Conservation (phyloP, 1,140 invertebrate species). For the Lamellibrachia luymesi region DNA sequence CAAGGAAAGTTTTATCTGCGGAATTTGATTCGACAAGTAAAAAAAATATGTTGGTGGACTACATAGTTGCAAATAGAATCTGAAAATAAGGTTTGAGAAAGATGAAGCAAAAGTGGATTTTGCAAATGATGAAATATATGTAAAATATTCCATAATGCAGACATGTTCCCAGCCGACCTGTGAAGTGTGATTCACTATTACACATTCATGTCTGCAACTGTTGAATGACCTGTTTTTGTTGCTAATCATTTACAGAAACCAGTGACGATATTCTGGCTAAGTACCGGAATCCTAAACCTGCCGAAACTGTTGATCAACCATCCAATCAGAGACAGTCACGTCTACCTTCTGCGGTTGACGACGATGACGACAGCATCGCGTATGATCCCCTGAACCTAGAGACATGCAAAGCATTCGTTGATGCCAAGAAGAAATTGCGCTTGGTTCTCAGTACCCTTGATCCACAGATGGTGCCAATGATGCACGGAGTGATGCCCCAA, state of each 20-base stretch:
- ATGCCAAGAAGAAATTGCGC: conserved; percentile 88
- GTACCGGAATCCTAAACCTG: conserved; percentile 67
- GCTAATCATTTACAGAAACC: conserved; percentile 62
- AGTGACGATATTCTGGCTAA: conserved; percentile 94
- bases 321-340: conserved; percentile 27
- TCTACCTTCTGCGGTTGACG: conserved; percentile 47
- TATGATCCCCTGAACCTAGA: conserved; percentile 69
- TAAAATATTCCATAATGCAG: not conserved
- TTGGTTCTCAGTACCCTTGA: conserved; percentile 78
- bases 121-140: no score
- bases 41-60: no score
- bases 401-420: conserved; percentile 68
- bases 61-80: no score
- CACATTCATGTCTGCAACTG: not conserved
- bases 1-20: no score
- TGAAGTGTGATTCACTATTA: not conserved
- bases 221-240: not conserved
- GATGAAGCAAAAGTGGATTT: not conserved
- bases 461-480: conserved; percentile 47
- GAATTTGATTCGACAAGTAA: no score
- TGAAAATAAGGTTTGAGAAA: not conserved
- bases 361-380: conserved; percentile 61
- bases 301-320: conserved; percentile 62
- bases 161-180: not conserved
- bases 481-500: not conserved